Evolutionary conservation across 1,140 invertebrate species (phyloP).

Genomic region (Caenorhabditis briggsae): DNA sequence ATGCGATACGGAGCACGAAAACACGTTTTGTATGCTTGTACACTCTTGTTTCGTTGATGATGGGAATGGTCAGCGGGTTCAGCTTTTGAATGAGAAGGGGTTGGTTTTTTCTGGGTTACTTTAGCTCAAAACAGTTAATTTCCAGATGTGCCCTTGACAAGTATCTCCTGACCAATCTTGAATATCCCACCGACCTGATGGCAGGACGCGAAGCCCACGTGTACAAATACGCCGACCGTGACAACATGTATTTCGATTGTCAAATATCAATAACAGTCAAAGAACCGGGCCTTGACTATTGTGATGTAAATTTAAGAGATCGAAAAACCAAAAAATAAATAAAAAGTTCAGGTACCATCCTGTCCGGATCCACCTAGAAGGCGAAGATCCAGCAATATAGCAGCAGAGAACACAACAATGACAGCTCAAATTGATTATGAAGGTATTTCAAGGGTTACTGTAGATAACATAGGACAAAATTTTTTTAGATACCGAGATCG

Average conservation of each 20-base stretch:
- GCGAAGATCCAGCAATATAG: conserved; percentile 37
- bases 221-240: conserved; percentile 76
- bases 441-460: neutral
- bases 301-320: conserved; percentile 67
- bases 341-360: conserved; percentile 70
- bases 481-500: conserved; percentile 44
- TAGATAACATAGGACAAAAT: neutral
- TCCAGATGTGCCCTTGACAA: conserved; percentile 76
- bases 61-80: conserved; percentile 74
- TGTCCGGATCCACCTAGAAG: conserved; percentile 77
- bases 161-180: conserved; percentile 74
- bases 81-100: conserved; percentile 75
- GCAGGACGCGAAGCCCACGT: conserved; percentile 77
- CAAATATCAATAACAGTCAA: conserved; percentile 75
- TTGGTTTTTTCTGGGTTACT: conserved; percentile 30
- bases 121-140: neutral
- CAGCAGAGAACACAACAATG: neutral
- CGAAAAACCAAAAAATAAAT: neutral
- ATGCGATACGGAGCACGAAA: conserved; percentile 73
- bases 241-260: conserved; percentile 77
- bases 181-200: conserved; percentile 76
- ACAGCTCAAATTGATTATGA: neutral
- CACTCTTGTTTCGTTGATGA: conserved; percentile 76
- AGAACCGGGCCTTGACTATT: conserved; percentile 72
- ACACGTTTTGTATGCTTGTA: conserved; percentile 77